Evolutionary conservation across 2,113 vertebrate species (phyloP).

Genomic region (Pluvialis apricaria): DNA sequence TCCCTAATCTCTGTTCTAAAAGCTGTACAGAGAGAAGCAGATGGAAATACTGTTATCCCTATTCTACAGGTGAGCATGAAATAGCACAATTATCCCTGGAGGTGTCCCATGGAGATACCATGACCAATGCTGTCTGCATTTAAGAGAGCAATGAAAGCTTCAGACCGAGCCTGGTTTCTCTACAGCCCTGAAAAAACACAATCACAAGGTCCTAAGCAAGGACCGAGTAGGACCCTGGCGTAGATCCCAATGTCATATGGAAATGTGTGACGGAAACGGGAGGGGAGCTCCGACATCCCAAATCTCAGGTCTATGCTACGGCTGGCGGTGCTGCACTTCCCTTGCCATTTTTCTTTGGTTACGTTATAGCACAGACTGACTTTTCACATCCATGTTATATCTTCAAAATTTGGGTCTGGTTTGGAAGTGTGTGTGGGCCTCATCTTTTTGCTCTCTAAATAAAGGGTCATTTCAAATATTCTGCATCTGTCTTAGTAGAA

Average conservation of each 20-base stretch:
- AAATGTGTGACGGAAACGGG: fast-evolving
- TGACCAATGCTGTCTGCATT: not conserved
- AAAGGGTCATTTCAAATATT: not conserved
- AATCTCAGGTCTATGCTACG: fast-evolving
- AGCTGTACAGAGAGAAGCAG: not conserved
- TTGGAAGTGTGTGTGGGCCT: not conserved
- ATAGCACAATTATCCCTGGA: not conserved
- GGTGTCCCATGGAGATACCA: not conserved
- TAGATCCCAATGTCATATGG: not conserved
- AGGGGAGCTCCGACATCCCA: not conserved
- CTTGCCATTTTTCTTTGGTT: not conserved
- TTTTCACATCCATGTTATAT: not conserved
- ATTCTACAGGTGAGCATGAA: not conserved
- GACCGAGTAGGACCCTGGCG: not conserved
- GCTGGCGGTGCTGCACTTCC: not conserved
- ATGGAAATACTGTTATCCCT: not conserved
- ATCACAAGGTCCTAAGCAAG: not conserved
- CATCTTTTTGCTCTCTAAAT: not conserved
- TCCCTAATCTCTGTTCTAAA: not conserved
- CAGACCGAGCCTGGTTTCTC: not conserved
- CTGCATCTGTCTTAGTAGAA: not conserved
- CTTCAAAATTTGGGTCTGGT: not conserved
- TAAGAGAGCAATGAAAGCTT: not conserved
- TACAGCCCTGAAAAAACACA: not conserved
- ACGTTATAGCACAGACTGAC: not conserved